phyloP scores from a whole-genome alignment of 1,140 invertebrate species.

The Drosophila guanche region DNA sequence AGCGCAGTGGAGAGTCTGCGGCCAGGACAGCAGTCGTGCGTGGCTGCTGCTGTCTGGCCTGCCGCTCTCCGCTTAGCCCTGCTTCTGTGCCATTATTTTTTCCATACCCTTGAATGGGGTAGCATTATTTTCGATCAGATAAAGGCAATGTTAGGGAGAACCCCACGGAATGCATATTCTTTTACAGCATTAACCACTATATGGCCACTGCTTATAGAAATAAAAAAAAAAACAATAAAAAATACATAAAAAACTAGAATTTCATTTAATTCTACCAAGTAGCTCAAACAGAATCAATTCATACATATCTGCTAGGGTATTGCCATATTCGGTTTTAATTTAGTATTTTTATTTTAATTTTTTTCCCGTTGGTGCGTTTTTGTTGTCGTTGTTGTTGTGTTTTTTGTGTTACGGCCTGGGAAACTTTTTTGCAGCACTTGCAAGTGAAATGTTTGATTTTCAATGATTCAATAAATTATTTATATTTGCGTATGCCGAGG shows the following conservation, averaged over 20 bases:
- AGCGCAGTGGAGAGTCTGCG: conserved; percentile 22
- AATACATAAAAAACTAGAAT: too few relatives aligned
- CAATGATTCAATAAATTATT: conserved; percentile 82
- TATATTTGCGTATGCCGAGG: conserved; percentile 71
- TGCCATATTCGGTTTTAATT: too few relatives aligned
- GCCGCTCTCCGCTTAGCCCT: conserved; percentile 8
- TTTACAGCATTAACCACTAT: too few relatives aligned
- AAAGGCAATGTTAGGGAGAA: background rate
- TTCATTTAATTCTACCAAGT: too few relatives aligned
- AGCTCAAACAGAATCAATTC: too few relatives aligned
- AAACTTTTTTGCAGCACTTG: conserved; percentile 72
- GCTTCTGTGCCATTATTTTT: conserved; percentile 19
- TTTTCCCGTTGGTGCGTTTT: background rate
- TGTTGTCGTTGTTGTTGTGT: conserved; percentile 7
- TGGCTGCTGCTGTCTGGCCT: conserved; percentile 50
- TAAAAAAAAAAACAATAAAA: too few relatives aligned
- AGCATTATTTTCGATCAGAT: background rate
- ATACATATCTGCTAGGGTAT: too few relatives aligned
- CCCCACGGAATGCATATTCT: too few relatives aligned
- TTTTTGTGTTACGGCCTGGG: conserved; percentile 25
- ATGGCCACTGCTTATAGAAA: too few relatives aligned
- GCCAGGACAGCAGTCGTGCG: conserved; percentile 58
- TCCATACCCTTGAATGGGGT: conserved; percentile 2
- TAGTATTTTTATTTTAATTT: conserved; percentile 11
- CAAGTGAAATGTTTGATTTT: conserved; percentile 82